These are phyloP conservation scores for Maconellicoccus hirsutus DNA, from an alignment of 1,140 invertebrate species.

Conservation along the genomic window DNA sequence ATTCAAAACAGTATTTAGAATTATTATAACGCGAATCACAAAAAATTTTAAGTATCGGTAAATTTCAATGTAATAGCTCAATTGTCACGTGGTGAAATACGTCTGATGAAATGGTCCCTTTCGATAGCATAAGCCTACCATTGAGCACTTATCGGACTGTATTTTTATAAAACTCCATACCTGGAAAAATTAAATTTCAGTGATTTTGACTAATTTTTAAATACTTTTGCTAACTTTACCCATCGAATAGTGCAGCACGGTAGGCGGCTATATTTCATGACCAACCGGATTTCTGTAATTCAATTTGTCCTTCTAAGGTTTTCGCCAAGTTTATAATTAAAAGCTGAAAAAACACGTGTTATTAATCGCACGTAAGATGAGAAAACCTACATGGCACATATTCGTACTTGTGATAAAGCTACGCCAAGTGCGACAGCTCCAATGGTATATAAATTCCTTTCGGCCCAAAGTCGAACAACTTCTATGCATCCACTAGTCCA, in stretches of 20 bases:
- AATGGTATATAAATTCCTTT: conserved; percentile 75
- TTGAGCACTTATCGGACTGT: conserved; percentile 1
- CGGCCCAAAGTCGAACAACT: conserved; percentile 69
- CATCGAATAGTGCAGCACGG: conserved; percentile 16
- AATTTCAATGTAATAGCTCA: neutral
- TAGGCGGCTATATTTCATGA: conserved; percentile 39
- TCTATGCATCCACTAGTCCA: conserved; percentile 85
- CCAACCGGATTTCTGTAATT: conserved; percentile 72
- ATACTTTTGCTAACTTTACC: neutral
- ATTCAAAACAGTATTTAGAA: no score
- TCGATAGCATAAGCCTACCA: neutral
- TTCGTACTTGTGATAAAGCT: conserved; percentile 53
- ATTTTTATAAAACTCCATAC: neutral
- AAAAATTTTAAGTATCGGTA: neutral
- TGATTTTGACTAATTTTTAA: no score
- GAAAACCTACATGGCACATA: no score
- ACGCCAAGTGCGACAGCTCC: conserved; percentile 70
- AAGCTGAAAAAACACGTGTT: conserved; percentile 39
- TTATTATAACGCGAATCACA: no score
- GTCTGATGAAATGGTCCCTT: neutral
- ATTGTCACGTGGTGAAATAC: neutral
- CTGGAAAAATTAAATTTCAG: no score
- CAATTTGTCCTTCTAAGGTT: conserved; percentile 79
- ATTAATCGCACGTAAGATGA: neutral
- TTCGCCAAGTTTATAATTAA: conserved; percentile 85